Evolutionary conservation across 2,797 vertebrate species (phyloP), one percentile per base, ranked within the genome.

Genomic region (Oreochromis grahami): DNA sequence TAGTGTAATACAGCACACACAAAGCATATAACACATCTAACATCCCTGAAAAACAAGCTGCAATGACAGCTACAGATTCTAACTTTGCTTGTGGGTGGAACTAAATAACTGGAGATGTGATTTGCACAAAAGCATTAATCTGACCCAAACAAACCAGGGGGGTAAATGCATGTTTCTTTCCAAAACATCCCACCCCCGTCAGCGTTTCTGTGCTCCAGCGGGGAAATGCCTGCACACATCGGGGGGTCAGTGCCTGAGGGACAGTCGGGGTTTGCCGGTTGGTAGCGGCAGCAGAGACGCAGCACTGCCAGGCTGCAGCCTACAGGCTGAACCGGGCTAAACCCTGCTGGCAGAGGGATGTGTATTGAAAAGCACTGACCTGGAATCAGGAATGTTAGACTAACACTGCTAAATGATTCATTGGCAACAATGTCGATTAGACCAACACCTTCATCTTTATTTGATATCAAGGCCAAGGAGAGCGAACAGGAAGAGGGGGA

Each of bases 361-460:
- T 79, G 91, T 83, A 90, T 81, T 65, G 85, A 88, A 89, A 93
- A 34, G 89, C 92, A 90, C 87, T 93, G 94, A 95, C 94, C 92
- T 94, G 93, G 93, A 95, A 94, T 90, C 83, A 84, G 87, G 84
- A 85, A 92, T 90, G 91, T 93, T 93, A 94, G 93, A 95, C 93
- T 94, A 95, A 95, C 90, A 89, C 86, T 92, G 90, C 81, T 96
- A 90, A 95, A 95, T 95, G 92, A 96, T 95, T 95, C 89, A 94
- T 91, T 83, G 84, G 84, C 84, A 91, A 93, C 90, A 92, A 92
- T 90, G 91, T 92, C 86, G 82, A 94, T 95, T 94, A 94, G 93
- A 89, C 88, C 83, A 80, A 91, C 92, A 91, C 89, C 86, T 93
- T 94, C 91, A 94, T 95, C 90, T 94, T 95, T 94, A 91, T 94